phyloP scores from a whole-genome alignment of 2,888 invertebrate species.

The Incurvaria masculella region DNA sequence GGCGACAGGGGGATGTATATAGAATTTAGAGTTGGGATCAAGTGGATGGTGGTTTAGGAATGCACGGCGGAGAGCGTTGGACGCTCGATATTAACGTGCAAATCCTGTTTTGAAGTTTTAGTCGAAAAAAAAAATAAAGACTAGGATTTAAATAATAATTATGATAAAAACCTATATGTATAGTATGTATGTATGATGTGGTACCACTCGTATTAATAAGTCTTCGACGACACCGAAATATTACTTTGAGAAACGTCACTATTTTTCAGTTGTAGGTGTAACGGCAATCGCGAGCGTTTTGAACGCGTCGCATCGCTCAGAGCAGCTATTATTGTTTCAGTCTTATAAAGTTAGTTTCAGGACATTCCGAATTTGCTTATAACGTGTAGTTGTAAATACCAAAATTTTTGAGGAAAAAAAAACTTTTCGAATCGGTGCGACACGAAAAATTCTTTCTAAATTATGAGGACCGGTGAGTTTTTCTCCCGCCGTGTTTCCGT shows the following conservation, averaged over 20 bases:
- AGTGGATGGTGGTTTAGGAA: too few relatives aligned
- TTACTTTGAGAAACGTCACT: too few relatives aligned
- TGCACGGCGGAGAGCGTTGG: not conserved
- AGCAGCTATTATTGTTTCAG: not conserved
- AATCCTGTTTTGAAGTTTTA: not conserved
- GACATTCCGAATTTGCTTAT: not conserved
- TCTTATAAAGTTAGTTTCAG: not conserved
- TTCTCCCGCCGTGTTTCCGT: not conserved
- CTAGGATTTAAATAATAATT: not conserved
- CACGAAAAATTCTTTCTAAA: not conserved
- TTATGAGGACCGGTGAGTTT: not conserved
- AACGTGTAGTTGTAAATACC: not conserved
- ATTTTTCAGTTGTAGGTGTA: too few relatives aligned
- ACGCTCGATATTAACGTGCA: not conserved
- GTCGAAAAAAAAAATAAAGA: not conserved
- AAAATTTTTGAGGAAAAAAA: not conserved
- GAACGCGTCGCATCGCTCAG: not conserved
- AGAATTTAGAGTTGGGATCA: not conserved
- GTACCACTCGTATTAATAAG: not conserved
- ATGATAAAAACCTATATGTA: not conserved
- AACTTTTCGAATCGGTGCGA: not conserved
- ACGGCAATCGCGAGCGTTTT: too few relatives aligned
- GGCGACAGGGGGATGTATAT: not conserved
- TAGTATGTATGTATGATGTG: not conserved
- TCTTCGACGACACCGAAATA: not conserved